Evolutionary conservation across 2,888 invertebrate genomes (phyloP).

Genomic region (Rhamnusium bicolor): DNA sequence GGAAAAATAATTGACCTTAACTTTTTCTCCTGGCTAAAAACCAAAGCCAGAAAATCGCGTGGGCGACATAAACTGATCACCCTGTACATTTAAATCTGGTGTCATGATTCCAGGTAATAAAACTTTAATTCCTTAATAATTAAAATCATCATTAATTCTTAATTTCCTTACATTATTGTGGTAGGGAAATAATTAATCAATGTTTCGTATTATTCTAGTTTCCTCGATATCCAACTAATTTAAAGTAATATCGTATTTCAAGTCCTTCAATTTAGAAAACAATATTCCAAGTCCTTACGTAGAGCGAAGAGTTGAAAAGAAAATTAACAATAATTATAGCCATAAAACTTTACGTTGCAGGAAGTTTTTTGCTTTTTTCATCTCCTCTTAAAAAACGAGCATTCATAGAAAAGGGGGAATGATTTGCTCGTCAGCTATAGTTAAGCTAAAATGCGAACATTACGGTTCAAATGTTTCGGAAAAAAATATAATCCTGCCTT

Average conservation of each 20-base stretch:
- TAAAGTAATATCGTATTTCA: background rate
- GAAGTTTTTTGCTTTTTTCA: slow-evolving; percentile 38
- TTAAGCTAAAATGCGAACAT: slow-evolving; percentile 5
- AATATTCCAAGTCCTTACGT: background rate
- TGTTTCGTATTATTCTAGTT: background rate
- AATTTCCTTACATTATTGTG: background rate
- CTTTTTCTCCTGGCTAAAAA: too few species aligned
- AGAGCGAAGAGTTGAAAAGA: slow-evolving; percentile 35
- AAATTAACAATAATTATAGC: slow-evolving; percentile 48
- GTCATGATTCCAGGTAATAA: too few species aligned
- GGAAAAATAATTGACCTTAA: too few species aligned
- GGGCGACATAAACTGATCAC: too few species aligned
- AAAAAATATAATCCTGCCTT: slow-evolving; percentile 20
- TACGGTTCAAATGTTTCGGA: slow-evolving; percentile 15
- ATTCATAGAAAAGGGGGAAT: background rate
- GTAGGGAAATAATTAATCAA: background rate
- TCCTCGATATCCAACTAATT: background rate
- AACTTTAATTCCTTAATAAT: too few species aligned
- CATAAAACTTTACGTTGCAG: slow-evolving; percentile 42
- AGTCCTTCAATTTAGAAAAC: background rate
- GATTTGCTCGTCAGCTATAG: slow-evolving; percentile 21
- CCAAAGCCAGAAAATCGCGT: too few species aligned
- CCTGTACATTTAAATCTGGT: too few species aligned
- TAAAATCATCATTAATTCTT: too few species aligned
- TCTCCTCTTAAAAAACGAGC: background rate